Evolutionary conservation across 2,888 invertebrate genomes (phyloP).

Genomic region (Polydrusus tereticollis): DNA sequence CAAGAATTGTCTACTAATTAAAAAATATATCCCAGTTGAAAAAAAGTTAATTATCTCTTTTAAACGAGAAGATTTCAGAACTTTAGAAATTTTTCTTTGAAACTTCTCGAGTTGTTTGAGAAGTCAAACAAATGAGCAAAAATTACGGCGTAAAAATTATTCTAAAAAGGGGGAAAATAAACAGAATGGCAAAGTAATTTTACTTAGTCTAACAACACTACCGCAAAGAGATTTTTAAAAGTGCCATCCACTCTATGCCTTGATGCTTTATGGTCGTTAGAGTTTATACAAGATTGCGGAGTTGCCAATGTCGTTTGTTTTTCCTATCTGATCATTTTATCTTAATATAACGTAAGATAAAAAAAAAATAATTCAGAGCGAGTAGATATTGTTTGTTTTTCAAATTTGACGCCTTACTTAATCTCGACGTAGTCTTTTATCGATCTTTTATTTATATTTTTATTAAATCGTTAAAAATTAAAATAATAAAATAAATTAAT

Average conservation of each 20-base stretch:
- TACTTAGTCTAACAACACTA: constrained; percentile 3
- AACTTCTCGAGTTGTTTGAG: neutral
- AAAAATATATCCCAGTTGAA: too few relatives aligned
- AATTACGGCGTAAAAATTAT: neutral
- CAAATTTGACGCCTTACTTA: too few relatives aligned
- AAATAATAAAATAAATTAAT: too few relatives aligned
- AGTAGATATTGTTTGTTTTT: too few relatives aligned
- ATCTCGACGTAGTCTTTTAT: too few relatives aligned
- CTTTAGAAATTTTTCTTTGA: neutral
- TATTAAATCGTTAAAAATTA: too few relatives aligned
- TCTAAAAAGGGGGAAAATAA: neutral
- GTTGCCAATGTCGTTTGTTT: neutral
- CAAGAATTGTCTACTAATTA: too few relatives aligned
- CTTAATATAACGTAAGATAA: too few relatives aligned
- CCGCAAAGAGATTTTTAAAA: constrained; percentile 15
- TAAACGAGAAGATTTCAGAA: neutral
- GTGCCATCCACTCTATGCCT: constrained; percentile 23
- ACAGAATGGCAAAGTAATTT: constrained; percentile 13
- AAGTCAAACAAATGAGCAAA: constrained; percentile 9
- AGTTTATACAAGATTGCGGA: neutral
- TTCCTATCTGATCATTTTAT: neutral
- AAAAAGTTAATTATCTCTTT: neutral
- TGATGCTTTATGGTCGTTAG: constrained; percentile 17
- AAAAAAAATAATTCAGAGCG: too few relatives aligned
- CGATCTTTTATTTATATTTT: too few relatives aligned